Percentiles rank a stretch among this genome's conserved stretches.
Evolutionary conservation across 1,140 invertebrate species (phyloP).

Genomic region (Saccostrea echinata): DNA sequence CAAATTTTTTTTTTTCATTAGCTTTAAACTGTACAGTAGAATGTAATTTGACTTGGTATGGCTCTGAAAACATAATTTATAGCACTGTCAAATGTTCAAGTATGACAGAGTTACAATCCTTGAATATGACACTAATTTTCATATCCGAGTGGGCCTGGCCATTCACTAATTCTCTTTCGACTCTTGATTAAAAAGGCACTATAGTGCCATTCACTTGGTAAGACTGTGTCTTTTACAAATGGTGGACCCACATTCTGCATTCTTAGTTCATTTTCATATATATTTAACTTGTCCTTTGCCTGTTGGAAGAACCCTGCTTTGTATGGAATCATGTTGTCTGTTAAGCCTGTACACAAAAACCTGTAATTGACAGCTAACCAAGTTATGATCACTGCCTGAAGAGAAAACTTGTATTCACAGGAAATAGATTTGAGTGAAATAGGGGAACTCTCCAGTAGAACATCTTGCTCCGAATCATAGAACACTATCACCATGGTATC

Average conservation of each 20-base stretch:
- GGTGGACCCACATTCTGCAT: neutral
- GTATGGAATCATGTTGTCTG: neutral
- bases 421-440: neutral
- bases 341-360: neutral
- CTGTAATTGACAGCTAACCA: constrained; percentile 25
- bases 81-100: too few species aligned
- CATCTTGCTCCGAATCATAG: constrained; percentile 40
- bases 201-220: constrained; percentile 4
- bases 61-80: too few species aligned
- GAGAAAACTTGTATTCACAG: neutral
- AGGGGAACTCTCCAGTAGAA: constrained; percentile 24
- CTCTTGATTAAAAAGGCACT: neutral
- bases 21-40: too few species aligned
- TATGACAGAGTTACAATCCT: too few species aligned
- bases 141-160: too few species aligned
- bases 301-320: neutral
- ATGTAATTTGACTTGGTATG: too few species aligned
- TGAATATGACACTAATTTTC: too few species aligned
- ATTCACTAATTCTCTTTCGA: too few species aligned
- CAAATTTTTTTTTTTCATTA: too few species aligned
- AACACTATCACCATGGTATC: constrained; percentile 1
- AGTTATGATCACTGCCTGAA: neutral
- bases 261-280: too few species aligned
- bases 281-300: neutral
- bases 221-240: neutral